phyloP scores from a whole-genome alignment of 2,888 invertebrate species.

The Candidula unifasciata region DNA sequence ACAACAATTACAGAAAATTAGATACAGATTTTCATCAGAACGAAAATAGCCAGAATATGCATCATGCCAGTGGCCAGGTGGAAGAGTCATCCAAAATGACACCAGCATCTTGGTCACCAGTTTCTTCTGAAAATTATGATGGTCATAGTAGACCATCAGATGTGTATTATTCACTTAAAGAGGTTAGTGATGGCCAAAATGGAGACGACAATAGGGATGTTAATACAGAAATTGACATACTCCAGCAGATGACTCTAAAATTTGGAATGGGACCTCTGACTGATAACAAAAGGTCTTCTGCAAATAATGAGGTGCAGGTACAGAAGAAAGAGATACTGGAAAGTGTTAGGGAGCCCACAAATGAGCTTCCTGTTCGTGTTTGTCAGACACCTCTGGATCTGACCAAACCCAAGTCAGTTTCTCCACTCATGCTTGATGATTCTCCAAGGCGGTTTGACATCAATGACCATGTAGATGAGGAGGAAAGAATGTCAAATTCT shows the following conservation, averaged over 20 bases:
- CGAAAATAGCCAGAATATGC: slow-evolving; percentile 1
- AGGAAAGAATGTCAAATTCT: not conserved
- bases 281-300: not conserved
- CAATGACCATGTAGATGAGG: slow-evolving; percentile 78
- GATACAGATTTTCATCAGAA: slow-evolving; percentile 2
- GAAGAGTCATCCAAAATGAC: not conserved
- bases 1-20: not conserved
- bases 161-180: not conserved
- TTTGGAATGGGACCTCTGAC: slow-evolving; percentile 59
- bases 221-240: slow-evolving; percentile 63
- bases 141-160: not conserved
- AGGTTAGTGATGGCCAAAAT: not conserved
- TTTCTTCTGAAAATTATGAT: not conserved
- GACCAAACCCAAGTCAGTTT: slow-evolving; percentile 67
- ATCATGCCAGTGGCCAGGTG: not conserved
- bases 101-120: not conserved
- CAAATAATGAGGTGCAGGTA: not conserved
- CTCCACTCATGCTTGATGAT: slow-evolving; percentile 69
- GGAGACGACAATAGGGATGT: not conserved
- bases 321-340: not conserved
- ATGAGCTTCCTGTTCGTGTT: not conserved
- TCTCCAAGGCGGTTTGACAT: slow-evolving; percentile 83
- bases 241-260: slow-evolving; percentile 72
- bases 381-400: slow-evolving; percentile 69
- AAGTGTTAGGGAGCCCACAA: not conserved